Conservation (phyloP, 2,888 invertebrate species). For the Coenonympha arcania region DNA sequence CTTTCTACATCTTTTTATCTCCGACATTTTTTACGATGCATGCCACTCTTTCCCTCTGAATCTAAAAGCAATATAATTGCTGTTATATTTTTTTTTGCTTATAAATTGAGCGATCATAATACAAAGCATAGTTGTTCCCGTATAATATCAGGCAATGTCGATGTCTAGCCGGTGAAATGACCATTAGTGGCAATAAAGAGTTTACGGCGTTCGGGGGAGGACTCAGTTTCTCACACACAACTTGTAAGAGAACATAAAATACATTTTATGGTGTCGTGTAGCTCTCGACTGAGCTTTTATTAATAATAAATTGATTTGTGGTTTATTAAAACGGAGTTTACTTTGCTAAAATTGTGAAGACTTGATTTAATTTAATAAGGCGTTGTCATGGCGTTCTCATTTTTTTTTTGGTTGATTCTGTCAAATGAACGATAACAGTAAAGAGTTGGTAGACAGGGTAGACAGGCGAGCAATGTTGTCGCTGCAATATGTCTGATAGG, state of each 20-base stretch:
- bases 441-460: no score
- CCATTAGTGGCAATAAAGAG: constrained; percentile 32
- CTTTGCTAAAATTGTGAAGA: neutral
- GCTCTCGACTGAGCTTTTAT: constrained; percentile 15
- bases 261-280: constrained; percentile 19
- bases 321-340: neutral
- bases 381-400: no score
- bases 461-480: no score
- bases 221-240: constrained; percentile 19
- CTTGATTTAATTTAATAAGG: neutral
- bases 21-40: no score
- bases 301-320: constrained; percentile 12
- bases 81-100: no score
- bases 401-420: no score
- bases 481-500: no score
- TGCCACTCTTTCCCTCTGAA: no score
- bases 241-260: constrained; percentile 20
- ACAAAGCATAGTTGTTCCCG: neutral
- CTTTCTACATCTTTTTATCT: no score
- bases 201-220: constrained; percentile 22
- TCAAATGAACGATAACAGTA: no score
- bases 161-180: constrained; percentile 19
- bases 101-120: no score
- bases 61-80: no score
- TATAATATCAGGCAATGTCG: neutral